Evolutionary conservation across 2,113 vertebrate species (phyloP).

Genomic region (Asarcornis scutulata): DNA sequence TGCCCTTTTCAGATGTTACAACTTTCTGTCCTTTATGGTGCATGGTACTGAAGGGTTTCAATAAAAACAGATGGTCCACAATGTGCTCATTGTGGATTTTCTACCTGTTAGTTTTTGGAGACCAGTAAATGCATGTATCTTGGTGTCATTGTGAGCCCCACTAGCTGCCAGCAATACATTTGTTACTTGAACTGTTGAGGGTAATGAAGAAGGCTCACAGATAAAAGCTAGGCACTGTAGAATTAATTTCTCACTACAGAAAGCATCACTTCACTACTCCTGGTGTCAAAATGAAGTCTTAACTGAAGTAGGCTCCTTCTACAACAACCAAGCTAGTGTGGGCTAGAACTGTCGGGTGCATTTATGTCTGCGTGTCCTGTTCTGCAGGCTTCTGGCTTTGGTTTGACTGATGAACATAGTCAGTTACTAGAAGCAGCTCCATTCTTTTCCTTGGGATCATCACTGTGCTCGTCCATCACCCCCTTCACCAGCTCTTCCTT

Average conservation of each 20-base stretch:
- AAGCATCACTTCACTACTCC: background rate
- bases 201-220: background rate
- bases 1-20: background rate
- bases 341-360: background rate
- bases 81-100: background rate
- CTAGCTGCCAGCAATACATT: background rate
- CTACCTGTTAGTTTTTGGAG: background rate
- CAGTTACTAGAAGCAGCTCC: background rate
- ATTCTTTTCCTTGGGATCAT: background rate
- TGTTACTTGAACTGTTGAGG: background rate
- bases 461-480: background rate
- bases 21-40: background rate
- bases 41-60: accelerated
- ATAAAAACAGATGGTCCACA: background rate
- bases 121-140: accelerated
- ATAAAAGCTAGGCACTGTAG: background rate
- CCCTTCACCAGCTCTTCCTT: background rate
- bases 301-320: background rate
- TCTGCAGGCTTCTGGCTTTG: background rate
- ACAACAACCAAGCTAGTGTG: background rate
- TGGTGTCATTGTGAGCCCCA: background rate
- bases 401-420: background rate
- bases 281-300: background rate
- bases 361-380: background rate
- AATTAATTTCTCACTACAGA: background rate